Conservation (phyloP, 1,140 invertebrate species). For the Plectrocnemia conspersa region DNA sequence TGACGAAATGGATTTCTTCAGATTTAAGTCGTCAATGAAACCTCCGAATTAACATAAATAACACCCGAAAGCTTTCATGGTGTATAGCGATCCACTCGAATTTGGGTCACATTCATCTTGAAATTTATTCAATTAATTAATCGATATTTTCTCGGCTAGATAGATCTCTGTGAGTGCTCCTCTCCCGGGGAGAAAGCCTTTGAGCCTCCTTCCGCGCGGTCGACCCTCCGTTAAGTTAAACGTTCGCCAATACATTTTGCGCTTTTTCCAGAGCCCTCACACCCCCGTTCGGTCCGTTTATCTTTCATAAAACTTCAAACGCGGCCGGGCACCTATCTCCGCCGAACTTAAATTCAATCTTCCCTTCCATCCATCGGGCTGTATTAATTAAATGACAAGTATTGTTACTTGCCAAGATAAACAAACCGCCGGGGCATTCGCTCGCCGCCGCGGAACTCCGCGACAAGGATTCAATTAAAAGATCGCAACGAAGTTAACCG, state of each 20-base stretch:
- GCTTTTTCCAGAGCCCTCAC: constrained; percentile 1
- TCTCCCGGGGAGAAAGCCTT: neutral
- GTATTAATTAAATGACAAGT: constrained; percentile 30
- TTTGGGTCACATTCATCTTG: neutral
- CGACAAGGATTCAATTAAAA: constrained; percentile 33
- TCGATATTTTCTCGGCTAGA: too few relatives aligned
- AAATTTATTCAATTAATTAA: too few relatives aligned
- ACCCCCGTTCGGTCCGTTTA: neutral
- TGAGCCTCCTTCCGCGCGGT: too few relatives aligned
- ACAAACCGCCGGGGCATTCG: constrained; percentile 18
- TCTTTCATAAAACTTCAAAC: neutral
- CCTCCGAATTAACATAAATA: too few relatives aligned
- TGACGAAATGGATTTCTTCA: too few relatives aligned
- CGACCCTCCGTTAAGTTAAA: neutral
- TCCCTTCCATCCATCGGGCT: constrained; percentile 7
- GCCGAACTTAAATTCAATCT: constrained; percentile 19
- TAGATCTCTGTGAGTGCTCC: constrained; percentile 10
- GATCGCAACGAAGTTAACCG: constrained; percentile 31
- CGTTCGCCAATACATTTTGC: neutral
- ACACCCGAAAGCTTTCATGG: too few relatives aligned
- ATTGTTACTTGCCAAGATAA: constrained; percentile 24
- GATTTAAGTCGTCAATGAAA: too few relatives aligned
- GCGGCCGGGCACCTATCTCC: neutral
- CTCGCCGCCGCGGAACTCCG: neutral
- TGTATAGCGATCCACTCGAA: neutral